These are phyloP conservation scores for Leuctra nigra DNA, from an alignment of 2,888 invertebrate species.

Conservation along the genomic window DNA sequence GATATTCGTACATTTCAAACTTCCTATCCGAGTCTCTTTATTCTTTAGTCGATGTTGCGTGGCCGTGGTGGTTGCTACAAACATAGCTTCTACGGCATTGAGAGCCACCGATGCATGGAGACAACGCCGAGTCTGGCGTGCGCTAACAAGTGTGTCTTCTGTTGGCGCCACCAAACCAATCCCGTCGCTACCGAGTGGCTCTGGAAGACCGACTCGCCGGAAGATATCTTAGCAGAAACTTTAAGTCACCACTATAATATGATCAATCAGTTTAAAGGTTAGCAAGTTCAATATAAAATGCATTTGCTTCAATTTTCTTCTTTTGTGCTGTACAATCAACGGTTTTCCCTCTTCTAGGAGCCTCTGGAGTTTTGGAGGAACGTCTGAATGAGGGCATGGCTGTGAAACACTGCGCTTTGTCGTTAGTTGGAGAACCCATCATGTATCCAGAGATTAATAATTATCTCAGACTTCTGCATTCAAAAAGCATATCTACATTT, in stretches of 20 bases:
- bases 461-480: slow-evolving; percentile 44
- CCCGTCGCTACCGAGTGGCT: slow-evolving; percentile 54
- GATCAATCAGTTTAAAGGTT: slow-evolving; percentile 45
- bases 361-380: slow-evolving; percentile 48
- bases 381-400: slow-evolving; percentile 44
- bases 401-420: slow-evolving; percentile 49
- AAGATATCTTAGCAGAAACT: slow-evolving; percentile 45
- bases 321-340: too few relatives aligned
- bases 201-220: slow-evolving; percentile 50
- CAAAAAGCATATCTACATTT: slow-evolving; percentile 46
- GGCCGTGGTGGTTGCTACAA: slow-evolving; percentile 53
- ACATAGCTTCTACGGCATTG: slow-evolving; percentile 54
- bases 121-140: slow-evolving; percentile 52
- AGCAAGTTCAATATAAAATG: too few relatives aligned
- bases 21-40: too few relatives aligned
- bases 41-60: slow-evolving; percentile 41
- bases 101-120: slow-evolving; percentile 53
- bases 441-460: slow-evolving; percentile 54
- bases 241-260: slow-evolving; percentile 46
- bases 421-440: slow-evolving; percentile 53
- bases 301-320: too few relatives aligned
- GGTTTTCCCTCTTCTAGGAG: slow-evolving; percentile 41
- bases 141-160: slow-evolving; percentile 55
- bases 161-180: slow-evolving; percentile 48
- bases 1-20: too few relatives aligned